Percentiles rank a stretch among this genome's conserved stretches.
These are phyloP conservation scores for Cirrhinus molitorella DNA, from an alignment of 2,797 vertebrate species.

Conservation along the genomic window DNA sequence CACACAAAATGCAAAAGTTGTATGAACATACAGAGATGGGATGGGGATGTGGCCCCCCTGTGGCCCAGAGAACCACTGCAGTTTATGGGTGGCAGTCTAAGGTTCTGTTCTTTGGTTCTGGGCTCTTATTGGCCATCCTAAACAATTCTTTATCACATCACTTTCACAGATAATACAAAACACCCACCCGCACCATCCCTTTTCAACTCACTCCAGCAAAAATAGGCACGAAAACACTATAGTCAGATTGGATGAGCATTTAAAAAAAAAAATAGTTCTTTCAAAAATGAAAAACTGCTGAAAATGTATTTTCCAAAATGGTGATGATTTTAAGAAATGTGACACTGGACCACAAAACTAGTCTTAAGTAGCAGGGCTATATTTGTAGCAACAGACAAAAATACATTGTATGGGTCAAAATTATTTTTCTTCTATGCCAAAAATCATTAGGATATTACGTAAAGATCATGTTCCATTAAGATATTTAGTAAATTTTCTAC, in stretches of 20 bases:
- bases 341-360: too few species aligned
- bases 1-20: neutral
- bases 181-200: neutral
- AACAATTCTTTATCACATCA: conserved; percentile 16
- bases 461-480: too few species aligned
- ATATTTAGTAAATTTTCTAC: too few species aligned
- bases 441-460: too few species aligned
- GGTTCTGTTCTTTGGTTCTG: conserved; percentile 49
- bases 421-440: too few species aligned
- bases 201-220: conserved; percentile 26
- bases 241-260: conserved; percentile 19
- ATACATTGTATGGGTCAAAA: too few species aligned
- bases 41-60: conserved; percentile 59
- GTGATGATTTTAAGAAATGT: neutral
- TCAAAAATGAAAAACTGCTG: neutral
- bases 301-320: neutral
- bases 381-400: too few species aligned
- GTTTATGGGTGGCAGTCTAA: conserved; percentile 47
- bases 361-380: too few species aligned
- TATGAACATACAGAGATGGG: conserved; percentile 7
- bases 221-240: conserved; percentile 24
- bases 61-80: conserved; percentile 69
- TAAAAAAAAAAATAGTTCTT: neutral
- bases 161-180: conserved; percentile 25
- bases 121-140: conserved; percentile 20